phyloP scores from a whole-genome alignment of 2,113 vertebrate genomes.

The Toxotes chatareus region DNA sequence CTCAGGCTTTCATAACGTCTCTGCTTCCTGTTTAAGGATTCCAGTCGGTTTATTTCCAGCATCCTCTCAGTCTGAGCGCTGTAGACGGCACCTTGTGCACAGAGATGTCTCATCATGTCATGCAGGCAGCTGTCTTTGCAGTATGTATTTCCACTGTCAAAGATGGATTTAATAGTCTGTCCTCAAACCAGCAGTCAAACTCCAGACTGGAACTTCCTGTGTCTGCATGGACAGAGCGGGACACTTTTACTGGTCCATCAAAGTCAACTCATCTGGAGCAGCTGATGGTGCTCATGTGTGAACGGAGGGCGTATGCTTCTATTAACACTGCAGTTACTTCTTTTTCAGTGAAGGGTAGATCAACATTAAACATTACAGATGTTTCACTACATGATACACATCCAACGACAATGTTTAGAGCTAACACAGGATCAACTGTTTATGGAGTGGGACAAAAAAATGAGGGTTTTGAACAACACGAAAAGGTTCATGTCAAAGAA shows the following conservation, averaged over 20 bases:
- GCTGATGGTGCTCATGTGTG: slow-evolving; percentile 60
- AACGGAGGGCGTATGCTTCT: neutral
- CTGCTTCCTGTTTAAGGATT: slow-evolving; percentile 8
- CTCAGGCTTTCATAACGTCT: neutral
- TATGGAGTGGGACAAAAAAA: neutral
- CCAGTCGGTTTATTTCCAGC: neutral
- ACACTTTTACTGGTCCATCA: slow-evolving; percentile 64
- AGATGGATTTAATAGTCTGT: slow-evolving; percentile 68
- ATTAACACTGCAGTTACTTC: neutral
- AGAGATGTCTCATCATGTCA: slow-evolving; percentile 8
- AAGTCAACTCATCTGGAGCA: slow-evolving; percentile 51
- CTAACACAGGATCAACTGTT: slow-evolving; percentile 19
- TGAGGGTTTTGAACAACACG: neutral
- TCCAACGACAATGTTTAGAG: neutral
- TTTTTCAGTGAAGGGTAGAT: too few relatives aligned
- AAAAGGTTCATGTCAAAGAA: neutral
- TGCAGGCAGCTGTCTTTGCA: slow-evolving; percentile 44
- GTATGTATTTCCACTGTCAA: slow-evolving; percentile 44
- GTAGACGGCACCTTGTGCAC: slow-evolving; percentile 7
- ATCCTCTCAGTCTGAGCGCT: neutral
- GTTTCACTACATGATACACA: neutral
- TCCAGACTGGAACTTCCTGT: slow-evolving; percentile 70
- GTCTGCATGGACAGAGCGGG: slow-evolving; percentile 56
- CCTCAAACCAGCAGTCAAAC: slow-evolving; percentile 52
- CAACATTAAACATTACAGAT: neutral